A percentile compares a stretch with the other conserved stretches of the same genome.
Conservation (phyloP, 1,140 invertebrate species). For the Brachionus rotundiformis region DNA sequence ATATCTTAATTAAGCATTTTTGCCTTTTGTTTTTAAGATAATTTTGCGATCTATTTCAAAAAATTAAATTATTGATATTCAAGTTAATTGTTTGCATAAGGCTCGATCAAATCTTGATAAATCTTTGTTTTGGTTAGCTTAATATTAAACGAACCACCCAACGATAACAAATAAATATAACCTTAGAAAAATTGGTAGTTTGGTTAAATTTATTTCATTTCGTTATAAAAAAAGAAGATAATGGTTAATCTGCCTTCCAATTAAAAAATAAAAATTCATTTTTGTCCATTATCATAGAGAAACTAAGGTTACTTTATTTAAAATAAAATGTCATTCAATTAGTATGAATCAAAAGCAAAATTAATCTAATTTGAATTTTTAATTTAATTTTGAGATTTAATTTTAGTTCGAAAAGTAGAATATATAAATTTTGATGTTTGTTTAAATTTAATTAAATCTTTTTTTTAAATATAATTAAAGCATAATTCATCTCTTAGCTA, state of each 20-base stretch:
- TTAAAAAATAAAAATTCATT: not conserved
- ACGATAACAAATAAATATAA: slow-evolving; percentile 5
- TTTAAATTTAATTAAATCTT: not conserved
- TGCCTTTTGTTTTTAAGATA: not conserved
- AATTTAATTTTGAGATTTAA: too few species aligned
- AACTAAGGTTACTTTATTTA: not conserved
- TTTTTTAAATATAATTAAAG: not conserved
- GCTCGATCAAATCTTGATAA: slow-evolving; percentile 12
- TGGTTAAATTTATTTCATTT: not conserved
- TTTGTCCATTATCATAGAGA: not conserved
- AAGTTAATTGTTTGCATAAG: slow-evolving; percentile 14
- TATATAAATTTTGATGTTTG: too few species aligned
- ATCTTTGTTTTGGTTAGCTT: not conserved
- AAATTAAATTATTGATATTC: slow-evolving; percentile 22
- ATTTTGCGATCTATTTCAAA: slow-evolving; percentile 2
- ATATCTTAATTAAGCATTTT: slow-evolving; percentile 11
- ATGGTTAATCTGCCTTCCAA: not conserved
- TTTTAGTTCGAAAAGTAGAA: too few species aligned
- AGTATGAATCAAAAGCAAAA: too few species aligned
- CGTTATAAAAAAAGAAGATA: slow-evolving; percentile 6
- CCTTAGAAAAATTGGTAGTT: not conserved
- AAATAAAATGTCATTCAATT: too few species aligned
- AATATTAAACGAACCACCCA: not conserved
- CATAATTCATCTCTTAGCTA: not conserved
- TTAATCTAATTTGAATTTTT: too few species aligned